Conservation (phyloP, 2,797 vertebrate species). For the Lycodopsis pacificus region DNA sequence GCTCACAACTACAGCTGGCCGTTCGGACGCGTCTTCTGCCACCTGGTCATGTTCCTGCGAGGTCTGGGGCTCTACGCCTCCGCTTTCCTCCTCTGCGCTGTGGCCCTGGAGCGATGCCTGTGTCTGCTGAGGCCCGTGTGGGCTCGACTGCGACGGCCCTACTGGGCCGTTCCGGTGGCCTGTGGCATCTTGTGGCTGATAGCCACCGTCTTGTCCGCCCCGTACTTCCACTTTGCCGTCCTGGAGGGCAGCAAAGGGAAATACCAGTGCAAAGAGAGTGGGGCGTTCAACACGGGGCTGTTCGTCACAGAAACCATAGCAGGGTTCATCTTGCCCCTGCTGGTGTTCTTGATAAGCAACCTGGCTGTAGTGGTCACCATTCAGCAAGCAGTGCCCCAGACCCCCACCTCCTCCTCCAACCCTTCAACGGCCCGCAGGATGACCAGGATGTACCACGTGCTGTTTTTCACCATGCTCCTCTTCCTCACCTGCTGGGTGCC, state of each 20-base stretch:
- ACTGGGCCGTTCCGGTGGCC: constrained; percentile 82
- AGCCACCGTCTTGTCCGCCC: constrained; percentile 70
- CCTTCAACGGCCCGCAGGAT: constrained; percentile 64
- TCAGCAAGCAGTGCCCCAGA: constrained; percentile 29
- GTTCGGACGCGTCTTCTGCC: constrained; percentile 69
- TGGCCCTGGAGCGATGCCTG: constrained; percentile 85
- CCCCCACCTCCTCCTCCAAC: constrained; percentile 36
- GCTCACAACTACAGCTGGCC: constrained; percentile 78
- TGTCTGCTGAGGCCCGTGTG: constrained; percentile 85
- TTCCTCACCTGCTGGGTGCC: constrained; percentile 88
- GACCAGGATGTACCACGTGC: constrained; percentile 81
- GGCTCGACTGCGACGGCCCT: constrained; percentile 79
- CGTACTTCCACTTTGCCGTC: constrained; percentile 73
- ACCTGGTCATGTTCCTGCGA: constrained; percentile 79
- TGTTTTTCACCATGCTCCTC: constrained; percentile 85
- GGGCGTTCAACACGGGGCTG: constrained; percentile 15
- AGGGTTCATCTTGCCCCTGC: constrained; percentile 82
- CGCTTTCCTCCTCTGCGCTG: constrained; percentile 84
- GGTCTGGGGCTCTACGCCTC: constrained; percentile 83
- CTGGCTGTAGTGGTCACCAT: constrained; percentile 78
- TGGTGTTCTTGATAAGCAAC: constrained; percentile 84
- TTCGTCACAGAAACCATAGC: constrained; percentile 78
- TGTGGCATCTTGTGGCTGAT: constrained; percentile 80
- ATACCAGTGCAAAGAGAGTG: constrained; percentile 65
- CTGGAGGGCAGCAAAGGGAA: rapidly evolving